These are phyloP conservation scores for human (Homo sapiens) DNA, from an alignment of 2,113 vertebrate genomes.

Conservation along the genomic window DNA sequence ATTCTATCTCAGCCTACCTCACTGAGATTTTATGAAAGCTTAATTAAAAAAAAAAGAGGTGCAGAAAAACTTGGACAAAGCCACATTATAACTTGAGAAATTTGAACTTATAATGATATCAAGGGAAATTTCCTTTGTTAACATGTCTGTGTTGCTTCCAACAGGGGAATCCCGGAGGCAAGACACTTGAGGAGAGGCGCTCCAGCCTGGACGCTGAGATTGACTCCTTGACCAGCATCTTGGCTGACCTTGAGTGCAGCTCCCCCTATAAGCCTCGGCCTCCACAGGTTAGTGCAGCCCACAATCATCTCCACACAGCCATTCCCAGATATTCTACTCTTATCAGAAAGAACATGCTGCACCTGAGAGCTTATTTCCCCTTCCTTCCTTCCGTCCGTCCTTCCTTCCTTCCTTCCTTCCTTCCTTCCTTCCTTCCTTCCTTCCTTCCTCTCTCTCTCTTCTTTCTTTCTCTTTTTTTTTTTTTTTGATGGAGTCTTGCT, in stretches of 20 bases:
- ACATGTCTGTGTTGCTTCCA: not conserved
- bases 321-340: fast-evolving
- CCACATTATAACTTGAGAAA: not conserved
- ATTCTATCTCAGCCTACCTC: not conserved
- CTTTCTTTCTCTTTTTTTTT: too few species aligned
- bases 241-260: slow-evolving; percentile 97
- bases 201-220: slow-evolving; percentile 98
- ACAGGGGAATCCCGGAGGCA: slow-evolving; percentile 90
- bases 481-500: too few species aligned
- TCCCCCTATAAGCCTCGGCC: slow-evolving; percentile 94
- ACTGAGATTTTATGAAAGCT: not conserved
- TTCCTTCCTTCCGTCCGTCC: too few species aligned
- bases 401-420: too few species aligned
- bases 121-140: not conserved
- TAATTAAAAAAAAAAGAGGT: not conserved
- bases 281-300: slow-evolving; percentile 86
- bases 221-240: slow-evolving; percentile 96
- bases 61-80: not conserved
- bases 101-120: not conserved
- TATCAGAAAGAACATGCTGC: not conserved
- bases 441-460: too few species aligned
- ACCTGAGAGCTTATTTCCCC: not conserved
- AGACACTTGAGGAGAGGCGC: slow-evolving; percentile 94
- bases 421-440: too few species aligned
- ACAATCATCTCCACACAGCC: fast-evolving